Evolutionary conservation across 2,797 vertebrate species (phyloP), one percentile per base, ranked within the genome.

Genomic region (Streptopelia turtur): DNA sequence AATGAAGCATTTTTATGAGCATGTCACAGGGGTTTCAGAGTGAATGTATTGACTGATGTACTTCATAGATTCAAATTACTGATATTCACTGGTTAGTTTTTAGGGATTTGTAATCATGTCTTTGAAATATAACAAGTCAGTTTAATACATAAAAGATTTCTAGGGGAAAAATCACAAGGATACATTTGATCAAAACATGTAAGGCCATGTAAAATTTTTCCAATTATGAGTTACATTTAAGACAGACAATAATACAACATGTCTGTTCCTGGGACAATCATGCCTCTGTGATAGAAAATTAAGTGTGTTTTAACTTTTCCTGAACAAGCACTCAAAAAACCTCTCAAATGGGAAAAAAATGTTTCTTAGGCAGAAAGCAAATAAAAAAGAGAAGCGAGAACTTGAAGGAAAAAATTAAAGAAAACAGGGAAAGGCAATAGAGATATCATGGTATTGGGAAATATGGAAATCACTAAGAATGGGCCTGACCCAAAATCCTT

Each of bases 31-130:
- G 95, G 71, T 97, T 97, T 98, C 53, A 87, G 91, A 84, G 79
- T 89, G 96, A 94, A 68, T 63, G 78, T 97, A 97, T 97, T 97
- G 97, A 98, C 96, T 97, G 97, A 98, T 98, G 94, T 41, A 84
- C 91, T 96, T 97, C 97, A 96, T 96, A 97, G 97, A 97, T 96
- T 97, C 91, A 96, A 97, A 98, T 97, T 97, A 97, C 96, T 89
- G 94, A 97, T 94, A 90, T 84, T 95, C 95, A 94, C 95, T 85
- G 81, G 59, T 93, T 96, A 86, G 71, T 86, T 97, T 97, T 96
- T 95, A 87, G 94, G 78, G 93, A 35, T 92, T 97, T 95, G 97
- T 88, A 93, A 97, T 98, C 97, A 96, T 91, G 71, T 90, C 59
- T 95, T 64, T 50, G 70, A 96, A 89, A 75, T 90, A 94, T 35